Evolutionary conservation across 2,888 invertebrate species (phyloP).

Genomic region (Agonopterix alstromeriana): DNA sequence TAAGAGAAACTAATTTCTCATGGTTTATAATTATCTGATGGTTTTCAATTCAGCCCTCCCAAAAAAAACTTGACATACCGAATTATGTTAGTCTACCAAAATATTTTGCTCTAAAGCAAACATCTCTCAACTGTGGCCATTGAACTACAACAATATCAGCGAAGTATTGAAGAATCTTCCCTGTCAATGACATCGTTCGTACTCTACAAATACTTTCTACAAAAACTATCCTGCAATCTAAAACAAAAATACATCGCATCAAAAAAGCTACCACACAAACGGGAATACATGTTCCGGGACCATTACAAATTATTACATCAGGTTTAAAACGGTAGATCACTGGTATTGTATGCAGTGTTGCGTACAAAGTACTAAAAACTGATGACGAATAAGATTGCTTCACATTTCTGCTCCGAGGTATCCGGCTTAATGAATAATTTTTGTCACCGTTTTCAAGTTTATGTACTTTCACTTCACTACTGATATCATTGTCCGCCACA

Average conservation of each 20-base stretch:
- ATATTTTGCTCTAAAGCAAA: slow-evolving; percentile 83
- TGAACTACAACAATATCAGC: slow-evolving; percentile 94
- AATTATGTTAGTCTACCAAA: slow-evolving; percentile 81
- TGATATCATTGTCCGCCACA: slow-evolving; percentile 85
- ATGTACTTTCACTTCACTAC: slow-evolving; percentile 83
- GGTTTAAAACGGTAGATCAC: slow-evolving; percentile 83
- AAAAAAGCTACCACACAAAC: slow-evolving; percentile 88
- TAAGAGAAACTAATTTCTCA: no score
- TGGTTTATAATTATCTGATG: no score
- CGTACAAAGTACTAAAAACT: slow-evolving; percentile 84
- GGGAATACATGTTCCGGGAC: slow-evolving; percentile 98
- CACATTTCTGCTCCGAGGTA: slow-evolving; percentile 92
- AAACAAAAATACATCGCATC: slow-evolving; percentile 81
- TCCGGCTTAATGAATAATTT: slow-evolving; percentile 72
- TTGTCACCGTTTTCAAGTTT: slow-evolving; percentile 50
- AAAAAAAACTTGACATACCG: no score
- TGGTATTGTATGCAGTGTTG: slow-evolving; percentile 82
- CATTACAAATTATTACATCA: slow-evolving; percentile 92
- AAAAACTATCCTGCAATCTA: slow-evolving; percentile 87
- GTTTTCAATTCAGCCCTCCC: no score
- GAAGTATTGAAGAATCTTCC: slow-evolving; percentile 88
- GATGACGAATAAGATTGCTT: slow-evolving; percentile 90
- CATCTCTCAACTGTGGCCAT: slow-evolving; percentile 87
- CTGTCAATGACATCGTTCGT: slow-evolving; percentile 90
- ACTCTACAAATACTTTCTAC: slow-evolving; percentile 98